A percentile compares a stretch with the other conserved stretches of the same genome.
Evolutionary conservation across 1,140 invertebrate genomes (phyloP).

Genomic region (Zaprionus capensis): DNA sequence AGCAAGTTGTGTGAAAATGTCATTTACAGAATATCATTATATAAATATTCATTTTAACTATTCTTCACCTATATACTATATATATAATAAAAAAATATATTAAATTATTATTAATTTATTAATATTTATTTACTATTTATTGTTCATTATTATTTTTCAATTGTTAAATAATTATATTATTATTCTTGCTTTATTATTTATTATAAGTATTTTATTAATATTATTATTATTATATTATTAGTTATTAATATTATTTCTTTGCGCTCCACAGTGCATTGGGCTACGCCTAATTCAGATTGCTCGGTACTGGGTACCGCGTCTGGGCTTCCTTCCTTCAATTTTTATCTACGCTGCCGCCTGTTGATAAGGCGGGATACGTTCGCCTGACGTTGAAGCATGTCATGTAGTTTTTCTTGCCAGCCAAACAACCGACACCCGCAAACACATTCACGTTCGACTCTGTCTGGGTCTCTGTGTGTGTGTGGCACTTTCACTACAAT

Average conservation of each 20-base stretch:
- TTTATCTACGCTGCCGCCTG: conserved; percentile 55
- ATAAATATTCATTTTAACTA: not conserved
- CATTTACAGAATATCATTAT: not conserved
- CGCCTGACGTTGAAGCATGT: conserved; percentile 60
- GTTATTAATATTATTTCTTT: not conserved
- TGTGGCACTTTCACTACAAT: conserved; percentile 55
- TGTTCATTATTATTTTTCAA: too few species aligned
- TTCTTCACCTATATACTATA: not conserved
- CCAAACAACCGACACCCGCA: conserved; percentile 41
- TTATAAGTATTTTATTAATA: too few species aligned
- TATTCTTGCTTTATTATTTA: too few species aligned
- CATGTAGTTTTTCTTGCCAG: conserved; percentile 60
- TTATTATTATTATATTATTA: not conserved
- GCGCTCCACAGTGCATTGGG: not conserved
- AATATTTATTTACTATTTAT: too few species aligned
- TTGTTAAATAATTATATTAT: too few species aligned
- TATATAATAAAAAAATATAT: too few species aligned
- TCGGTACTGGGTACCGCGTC: conserved; percentile 26
- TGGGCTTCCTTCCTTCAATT: not conserved
- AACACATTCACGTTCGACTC: conserved; percentile 16
- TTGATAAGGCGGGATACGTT: conserved; percentile 48
- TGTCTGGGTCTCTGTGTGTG: conserved; percentile 10
- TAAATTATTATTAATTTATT: too few species aligned
- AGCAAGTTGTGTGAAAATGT: not conserved
- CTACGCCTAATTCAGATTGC: conserved; percentile 51